Conservation (phyloP, 2,113 vertebrate species). For the Rhynchomys soricoides region DNA sequence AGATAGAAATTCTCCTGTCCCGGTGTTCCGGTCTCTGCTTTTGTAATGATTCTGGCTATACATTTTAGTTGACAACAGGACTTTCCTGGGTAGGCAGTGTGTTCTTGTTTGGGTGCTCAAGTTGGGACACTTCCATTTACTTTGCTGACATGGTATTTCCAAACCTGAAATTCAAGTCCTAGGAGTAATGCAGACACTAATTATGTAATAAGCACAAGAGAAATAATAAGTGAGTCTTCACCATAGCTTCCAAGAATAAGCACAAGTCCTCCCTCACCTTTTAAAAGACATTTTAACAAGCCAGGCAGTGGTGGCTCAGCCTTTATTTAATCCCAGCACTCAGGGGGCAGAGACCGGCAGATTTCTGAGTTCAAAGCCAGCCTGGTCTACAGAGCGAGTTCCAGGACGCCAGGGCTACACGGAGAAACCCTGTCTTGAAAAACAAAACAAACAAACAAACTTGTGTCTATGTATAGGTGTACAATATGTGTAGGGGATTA, state of each 20-base stretch:
- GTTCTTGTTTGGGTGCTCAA: neutral
- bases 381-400: too few species aligned
- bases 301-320: too few species aligned
- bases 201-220: neutral
- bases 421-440: too few species aligned
- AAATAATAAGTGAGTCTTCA: neutral
- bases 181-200: neutral
- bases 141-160: neutral
- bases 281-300: neutral
- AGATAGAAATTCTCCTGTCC: neutral
- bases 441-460: too few species aligned
- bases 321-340: too few species aligned
- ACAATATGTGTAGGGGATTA: neutral
- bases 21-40: neutral
- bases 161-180: neutral
- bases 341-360: too few species aligned
- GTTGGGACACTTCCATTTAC: slow-evolving; percentile 27
- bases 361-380: too few species aligned
- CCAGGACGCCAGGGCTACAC: too few species aligned
- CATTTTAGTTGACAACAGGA: neutral
- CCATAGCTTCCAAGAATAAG: neutral
- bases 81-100: neutral
- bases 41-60: neutral
- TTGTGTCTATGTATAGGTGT: neutral
- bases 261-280: neutral